A percentile compares a stretch with the other conserved stretches of the same genome.
These are phyloP conservation scores for Gymnoscelis rufifasciata DNA, from an alignment of 2,888 invertebrate genomes.

Conservation along the genomic window DNA sequence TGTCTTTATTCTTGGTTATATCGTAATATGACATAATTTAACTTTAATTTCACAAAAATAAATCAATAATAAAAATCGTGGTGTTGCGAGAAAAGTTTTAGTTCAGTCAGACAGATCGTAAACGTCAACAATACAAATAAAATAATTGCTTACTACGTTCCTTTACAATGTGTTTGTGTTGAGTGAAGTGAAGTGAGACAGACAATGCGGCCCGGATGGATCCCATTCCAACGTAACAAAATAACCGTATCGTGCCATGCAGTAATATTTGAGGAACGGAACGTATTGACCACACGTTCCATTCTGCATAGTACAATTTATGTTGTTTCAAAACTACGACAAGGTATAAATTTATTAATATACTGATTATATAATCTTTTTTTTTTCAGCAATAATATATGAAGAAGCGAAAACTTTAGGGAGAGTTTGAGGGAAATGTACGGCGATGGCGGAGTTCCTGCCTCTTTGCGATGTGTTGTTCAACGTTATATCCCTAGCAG, in stretches of 20 bases:
- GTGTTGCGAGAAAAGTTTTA: neutral
- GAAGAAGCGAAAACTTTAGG: conserved; percentile 25
- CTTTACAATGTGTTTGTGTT: too few species aligned
- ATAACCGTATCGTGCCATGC: too few species aligned
- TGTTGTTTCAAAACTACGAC: too few species aligned
- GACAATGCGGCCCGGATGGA: too few species aligned
- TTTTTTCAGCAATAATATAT: conserved; percentile 33
- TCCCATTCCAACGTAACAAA: too few species aligned
- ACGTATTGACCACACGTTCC: too few species aligned
- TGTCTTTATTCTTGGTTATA: conserved; percentile 82
- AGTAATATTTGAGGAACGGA: too few species aligned
- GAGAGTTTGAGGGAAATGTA: conserved; percentile 53
- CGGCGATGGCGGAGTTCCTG: conserved; percentile 87
- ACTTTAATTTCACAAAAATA: conserved; percentile 20
- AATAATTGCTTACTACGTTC: conserved; percentile 23
- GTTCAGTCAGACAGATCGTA: too few species aligned
- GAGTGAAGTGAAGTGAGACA: too few species aligned
- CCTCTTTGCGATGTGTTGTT: conserved; percentile 94
- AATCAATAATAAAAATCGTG: conserved; percentile 4
- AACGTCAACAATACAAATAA: conserved; percentile 9
- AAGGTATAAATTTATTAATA: too few species aligned
- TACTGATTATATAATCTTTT: too few species aligned
- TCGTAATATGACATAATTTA: conserved; percentile 64
- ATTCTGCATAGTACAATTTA: too few species aligned
- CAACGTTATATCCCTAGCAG: conserved; percentile 93